Conservation (phyloP, 2,113 vertebrate species). For the Fregetta grallaria region DNA sequence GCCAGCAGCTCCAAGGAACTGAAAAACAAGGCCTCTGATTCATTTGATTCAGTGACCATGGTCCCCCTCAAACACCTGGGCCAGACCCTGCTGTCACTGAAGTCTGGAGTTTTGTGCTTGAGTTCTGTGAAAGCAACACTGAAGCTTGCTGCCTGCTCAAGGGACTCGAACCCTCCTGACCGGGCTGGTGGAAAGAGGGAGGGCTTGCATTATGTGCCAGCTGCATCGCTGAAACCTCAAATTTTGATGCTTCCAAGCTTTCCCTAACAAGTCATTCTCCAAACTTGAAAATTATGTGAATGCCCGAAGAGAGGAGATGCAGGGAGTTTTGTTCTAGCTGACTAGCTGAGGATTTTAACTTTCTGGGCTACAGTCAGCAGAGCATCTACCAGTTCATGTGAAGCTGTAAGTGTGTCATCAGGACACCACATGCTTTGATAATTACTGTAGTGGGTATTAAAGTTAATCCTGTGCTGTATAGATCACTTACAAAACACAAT, state of each 20-base stretch:
- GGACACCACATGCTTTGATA: conserved; percentile 61
- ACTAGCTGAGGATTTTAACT: background rate
- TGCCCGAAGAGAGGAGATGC: background rate
- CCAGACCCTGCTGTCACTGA: background rate
- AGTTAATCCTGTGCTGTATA: conserved; percentile 72
- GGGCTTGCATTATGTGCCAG: background rate
- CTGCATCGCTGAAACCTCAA: background rate
- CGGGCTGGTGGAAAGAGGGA: background rate
- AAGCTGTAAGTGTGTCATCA: conserved; percentile 66
- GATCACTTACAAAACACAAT: conserved; percentile 74
- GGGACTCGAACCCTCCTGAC: background rate
- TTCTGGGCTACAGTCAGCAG: conserved; percentile 11
- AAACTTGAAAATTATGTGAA: background rate
- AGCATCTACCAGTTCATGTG: conserved; percentile 15
- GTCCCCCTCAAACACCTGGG: background rate
- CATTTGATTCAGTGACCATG: background rate
- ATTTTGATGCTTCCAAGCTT: background rate
- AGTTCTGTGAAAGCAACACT: background rate
- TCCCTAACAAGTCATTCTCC: background rate
- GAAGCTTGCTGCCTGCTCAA: background rate
- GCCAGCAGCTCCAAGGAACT: background rate
- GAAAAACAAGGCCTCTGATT: background rate
- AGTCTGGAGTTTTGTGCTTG: background rate
- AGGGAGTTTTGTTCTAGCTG: background rate
- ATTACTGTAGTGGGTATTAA: conserved; percentile 72